Evolutionary conservation across 1,140 invertebrate genomes (phyloP), one percentile per base, ranked within the genome.

Genomic region (Planococcus citri): DNA sequence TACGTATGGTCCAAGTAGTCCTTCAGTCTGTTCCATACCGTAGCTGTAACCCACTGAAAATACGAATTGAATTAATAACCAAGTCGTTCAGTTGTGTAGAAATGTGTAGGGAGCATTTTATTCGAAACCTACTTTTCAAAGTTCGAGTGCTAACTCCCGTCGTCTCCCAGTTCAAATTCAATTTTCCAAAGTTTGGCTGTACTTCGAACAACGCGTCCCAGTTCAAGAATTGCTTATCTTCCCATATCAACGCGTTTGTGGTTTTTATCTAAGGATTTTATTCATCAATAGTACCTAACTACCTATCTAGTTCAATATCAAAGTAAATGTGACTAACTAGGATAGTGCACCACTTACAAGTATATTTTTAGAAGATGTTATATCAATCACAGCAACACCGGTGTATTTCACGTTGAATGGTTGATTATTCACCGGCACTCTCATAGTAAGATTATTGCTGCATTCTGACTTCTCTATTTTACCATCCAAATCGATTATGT

Each of bases 231-330:
- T 64, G 10, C 9, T 64, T 64, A 3, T 64, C 60, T 25, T 64
- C 25, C 60, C 60, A 64, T 24, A 27, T 25, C 22, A 27, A 24
- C 10, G 17, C 21, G 25, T 64, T 64, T 2, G 60, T 24, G 3
- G 60, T 64, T 27, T 27, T 64, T 22, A 64, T 24, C 60, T 64
- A 20, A n/a, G n/a, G n/a, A n/a, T n/a, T n/a, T 64, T 24, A 64
- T 51, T 51, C n/a, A 51, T 37, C 6, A 37, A 37, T 37, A 37
- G 6, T 37, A 37, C n/a, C n/a, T n/a, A n/a, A n/a, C n/a, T n/a
- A n/a, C n/a, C n/a, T n/a, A n/a, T n/a, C n/a, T n/a, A n/a, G n/a
- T n/a, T n/a, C 33, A 37, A 37, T 37, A 37, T 14, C 33, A 14
- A 37, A 37, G 33, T 14, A 37, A n/a, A n/a, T n/a, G 33, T 37